Conservation (phyloP, 2,113 vertebrate species). For the Planiliza haematocheilus region DNA sequence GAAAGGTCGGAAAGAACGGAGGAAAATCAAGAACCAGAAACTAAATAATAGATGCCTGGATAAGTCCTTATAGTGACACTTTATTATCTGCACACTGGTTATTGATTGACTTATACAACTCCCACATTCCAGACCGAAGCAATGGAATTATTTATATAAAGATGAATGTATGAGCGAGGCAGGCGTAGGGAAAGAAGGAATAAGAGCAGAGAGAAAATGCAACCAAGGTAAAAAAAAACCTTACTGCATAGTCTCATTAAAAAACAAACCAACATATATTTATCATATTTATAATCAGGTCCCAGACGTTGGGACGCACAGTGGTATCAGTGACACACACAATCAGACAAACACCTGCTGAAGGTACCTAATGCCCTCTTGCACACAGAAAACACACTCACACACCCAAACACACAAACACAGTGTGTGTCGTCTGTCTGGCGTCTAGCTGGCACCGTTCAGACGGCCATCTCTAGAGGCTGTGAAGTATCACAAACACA, state of each 20-base stretch:
- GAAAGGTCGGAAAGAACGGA: background rate
- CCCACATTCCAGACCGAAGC: background rate
- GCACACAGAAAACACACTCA: slow-evolving; percentile 23
- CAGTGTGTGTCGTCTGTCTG: slow-evolving; percentile 61
- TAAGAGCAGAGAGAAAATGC: background rate
- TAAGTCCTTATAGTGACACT: background rate
- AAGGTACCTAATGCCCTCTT: slow-evolving; percentile 13
- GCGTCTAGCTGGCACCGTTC: slow-evolving; percentile 73
- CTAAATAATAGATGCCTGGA: background rate
- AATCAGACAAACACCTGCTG: slow-evolving; percentile 48
- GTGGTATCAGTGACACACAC: slow-evolving; percentile 25
- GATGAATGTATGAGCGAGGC: background rate
- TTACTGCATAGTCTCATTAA: slow-evolving; percentile 17
- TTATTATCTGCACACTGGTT: background rate
- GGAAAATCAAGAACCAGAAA: background rate
- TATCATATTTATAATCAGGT: slow-evolving; percentile 46
- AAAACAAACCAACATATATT: slow-evolving; percentile 2
- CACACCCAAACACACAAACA: slow-evolving; percentile 42
- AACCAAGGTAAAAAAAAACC: slow-evolving; percentile 5
- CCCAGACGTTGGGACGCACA: slow-evolving; percentile 24
- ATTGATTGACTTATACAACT: slow-evolving; percentile 37
- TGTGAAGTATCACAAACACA: slow-evolving; percentile 58
- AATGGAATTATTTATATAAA: background rate
- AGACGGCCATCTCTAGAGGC: slow-evolving; percentile 66
- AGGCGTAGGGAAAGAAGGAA: background rate